Conservation (phyloP, 1,140 invertebrate genomes). For the Saccostrea glomerata region DNA sequence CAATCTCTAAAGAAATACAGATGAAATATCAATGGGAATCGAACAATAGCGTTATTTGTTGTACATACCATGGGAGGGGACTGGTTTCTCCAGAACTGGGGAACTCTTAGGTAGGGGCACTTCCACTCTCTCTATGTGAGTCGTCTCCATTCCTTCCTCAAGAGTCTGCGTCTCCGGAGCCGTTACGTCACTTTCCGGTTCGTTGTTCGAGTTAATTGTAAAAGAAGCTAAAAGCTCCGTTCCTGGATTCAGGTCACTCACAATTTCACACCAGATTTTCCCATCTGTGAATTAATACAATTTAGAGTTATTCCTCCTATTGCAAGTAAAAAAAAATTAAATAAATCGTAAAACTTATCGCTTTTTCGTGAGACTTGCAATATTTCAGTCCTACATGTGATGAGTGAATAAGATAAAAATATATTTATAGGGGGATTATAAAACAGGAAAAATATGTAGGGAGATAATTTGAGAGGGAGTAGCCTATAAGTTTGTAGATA, state of each 20-base stretch:
- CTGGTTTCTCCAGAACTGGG: slow-evolving; percentile 34
- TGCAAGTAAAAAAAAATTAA: slow-evolving; percentile 11
- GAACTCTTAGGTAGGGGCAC: background rate
- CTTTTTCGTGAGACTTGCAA: slow-evolving; percentile 15
- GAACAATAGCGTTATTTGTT: slow-evolving; percentile 21
- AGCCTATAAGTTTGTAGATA: slow-evolving; percentile 17
- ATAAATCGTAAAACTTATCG: slow-evolving; percentile 4
- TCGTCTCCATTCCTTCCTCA: slow-evolving; percentile 50
- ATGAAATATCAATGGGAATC: too few relatives aligned
- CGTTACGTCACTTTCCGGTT: slow-evolving; percentile 46
- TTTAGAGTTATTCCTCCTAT: slow-evolving; percentile 21
- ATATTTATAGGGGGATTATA: slow-evolving; percentile 20
- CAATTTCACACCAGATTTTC: slow-evolving; percentile 77
- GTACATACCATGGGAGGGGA: slow-evolving; percentile 6
- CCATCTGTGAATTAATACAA: slow-evolving; percentile 66
- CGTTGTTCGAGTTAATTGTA: slow-evolving; percentile 60
- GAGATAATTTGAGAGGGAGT: slow-evolving; percentile 34
- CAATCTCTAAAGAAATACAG: too few relatives aligned
- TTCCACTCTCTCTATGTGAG: background rate
- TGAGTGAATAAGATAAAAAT: slow-evolving; percentile 28
- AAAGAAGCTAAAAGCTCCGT: slow-evolving; percentile 72
- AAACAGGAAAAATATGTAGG: slow-evolving; percentile 35
- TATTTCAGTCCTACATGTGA: slow-evolving; percentile 31
- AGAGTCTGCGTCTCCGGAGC: slow-evolving; percentile 43
- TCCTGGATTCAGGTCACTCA: slow-evolving; percentile 66